A percentile compares a stretch with the other conserved stretches of the same genome.
Conservation (phyloP, 2,888 invertebrate species). For the Drosophila tripunctata region DNA sequence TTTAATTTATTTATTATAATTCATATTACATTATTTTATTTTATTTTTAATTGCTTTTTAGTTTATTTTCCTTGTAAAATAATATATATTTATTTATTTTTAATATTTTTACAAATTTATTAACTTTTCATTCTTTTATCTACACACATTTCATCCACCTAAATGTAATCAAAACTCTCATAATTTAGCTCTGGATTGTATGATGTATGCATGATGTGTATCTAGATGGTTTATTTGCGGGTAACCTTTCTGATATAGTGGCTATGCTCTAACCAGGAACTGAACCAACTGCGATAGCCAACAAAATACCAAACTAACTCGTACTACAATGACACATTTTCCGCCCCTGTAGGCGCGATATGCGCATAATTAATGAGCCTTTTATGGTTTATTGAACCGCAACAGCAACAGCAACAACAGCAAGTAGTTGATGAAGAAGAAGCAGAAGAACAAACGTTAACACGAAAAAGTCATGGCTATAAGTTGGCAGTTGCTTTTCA, state of each 20-base stretch:
- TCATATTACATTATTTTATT: too few relatives aligned
- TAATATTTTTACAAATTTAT: too few relatives aligned
- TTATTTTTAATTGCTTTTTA: too few relatives aligned
- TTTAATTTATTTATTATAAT: too few relatives aligned
- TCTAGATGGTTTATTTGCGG: neutral
- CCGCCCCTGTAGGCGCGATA: constrained; percentile 81
- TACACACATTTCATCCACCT: neutral
- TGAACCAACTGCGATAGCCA: constrained; percentile 37
- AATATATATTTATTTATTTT: too few relatives aligned
- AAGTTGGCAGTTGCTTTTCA: constrained; percentile 39
- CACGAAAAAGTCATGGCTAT: constrained; percentile 65
- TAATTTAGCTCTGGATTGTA: neutral
- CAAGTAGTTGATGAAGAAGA: neutral
- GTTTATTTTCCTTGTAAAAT: too few relatives aligned
- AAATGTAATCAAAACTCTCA: neutral
- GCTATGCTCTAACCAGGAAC: constrained; percentile 40
- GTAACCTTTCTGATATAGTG: neutral
- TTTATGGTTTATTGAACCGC: constrained; percentile 84
- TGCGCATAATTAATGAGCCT: constrained; percentile 83
- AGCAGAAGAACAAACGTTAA: constrained; percentile 12
- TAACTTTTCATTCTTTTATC: too few relatives aligned
- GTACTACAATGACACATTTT: constrained; percentile 66
- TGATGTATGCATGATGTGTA: neutral
- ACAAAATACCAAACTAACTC: constrained; percentile 3
- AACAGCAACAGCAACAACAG: constrained; percentile 45